phyloP scores from a whole-genome alignment of 2,797 vertebrate species.

The Etheostoma nigrum region DNA sequence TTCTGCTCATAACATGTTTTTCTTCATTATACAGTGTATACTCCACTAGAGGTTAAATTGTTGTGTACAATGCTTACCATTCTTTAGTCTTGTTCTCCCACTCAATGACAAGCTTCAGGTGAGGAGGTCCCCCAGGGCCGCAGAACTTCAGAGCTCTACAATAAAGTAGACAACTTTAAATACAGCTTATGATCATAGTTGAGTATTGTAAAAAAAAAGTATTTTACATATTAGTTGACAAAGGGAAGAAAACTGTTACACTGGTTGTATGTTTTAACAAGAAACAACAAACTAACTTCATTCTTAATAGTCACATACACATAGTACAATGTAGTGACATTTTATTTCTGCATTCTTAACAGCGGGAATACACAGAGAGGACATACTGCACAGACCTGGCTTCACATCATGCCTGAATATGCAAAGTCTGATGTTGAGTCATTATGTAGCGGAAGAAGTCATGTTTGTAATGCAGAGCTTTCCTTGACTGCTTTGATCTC shows the following conservation, averaged over 20 bases:
- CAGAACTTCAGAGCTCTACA: slow-evolving; percentile 89
- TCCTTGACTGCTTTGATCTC: slow-evolving; percentile 27
- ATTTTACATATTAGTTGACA: too few species aligned
- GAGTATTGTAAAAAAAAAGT: not conserved
- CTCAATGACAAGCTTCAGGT: slow-evolving; percentile 90
- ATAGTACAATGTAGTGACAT: too few species aligned
- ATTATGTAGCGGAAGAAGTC: not conserved
- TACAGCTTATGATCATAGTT: not conserved
- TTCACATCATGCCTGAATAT: not conserved
- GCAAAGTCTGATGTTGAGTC: not conserved
- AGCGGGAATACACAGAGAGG: not conserved
- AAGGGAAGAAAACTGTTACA: too few species aligned
- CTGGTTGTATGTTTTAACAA: too few species aligned
- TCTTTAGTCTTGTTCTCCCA: slow-evolving; percentile 92
- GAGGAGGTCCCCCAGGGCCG: slow-evolving; percentile 86
- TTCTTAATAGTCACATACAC: too few species aligned
- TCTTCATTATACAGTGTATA: too few species aligned
- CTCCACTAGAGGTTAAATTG: not conserved
- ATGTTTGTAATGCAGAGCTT: not conserved
- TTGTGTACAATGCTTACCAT: slow-evolving; percentile 79
- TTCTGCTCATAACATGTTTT: too few species aligned
- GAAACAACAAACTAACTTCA: too few species aligned
- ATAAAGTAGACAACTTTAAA: not conserved
- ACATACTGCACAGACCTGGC: not conserved
- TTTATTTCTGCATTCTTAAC: not conserved